phyloP scores from a whole-genome alignment of 1,140 invertebrate species.

The Macrobrachium nipponense region DNA sequence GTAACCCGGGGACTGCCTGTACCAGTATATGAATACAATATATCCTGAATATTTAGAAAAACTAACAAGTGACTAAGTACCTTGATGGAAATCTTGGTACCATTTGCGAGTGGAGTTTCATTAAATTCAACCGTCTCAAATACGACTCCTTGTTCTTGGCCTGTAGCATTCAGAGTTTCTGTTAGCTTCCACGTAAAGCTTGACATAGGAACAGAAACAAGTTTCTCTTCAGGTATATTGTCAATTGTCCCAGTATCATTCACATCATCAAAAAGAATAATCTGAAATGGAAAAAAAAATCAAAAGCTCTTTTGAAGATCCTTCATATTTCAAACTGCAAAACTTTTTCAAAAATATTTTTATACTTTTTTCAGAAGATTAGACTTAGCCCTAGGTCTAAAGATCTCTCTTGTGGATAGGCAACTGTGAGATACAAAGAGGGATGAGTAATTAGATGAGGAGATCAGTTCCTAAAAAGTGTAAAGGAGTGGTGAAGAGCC shows the following conservation, averaged over 20 bases:
- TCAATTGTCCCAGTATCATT: conserved; percentile 1
- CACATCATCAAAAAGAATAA: conserved; percentile 1
- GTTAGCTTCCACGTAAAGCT: neutral
- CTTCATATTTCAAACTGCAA: neutral
- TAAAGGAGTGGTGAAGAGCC: too few species aligned
- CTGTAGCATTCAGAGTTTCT: neutral
- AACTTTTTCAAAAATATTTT: too few species aligned
- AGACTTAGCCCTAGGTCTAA: too few species aligned
- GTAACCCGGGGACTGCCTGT: too few species aligned
- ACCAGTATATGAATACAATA: too few species aligned
- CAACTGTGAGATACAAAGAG: too few species aligned
- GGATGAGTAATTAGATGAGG: too few species aligned
- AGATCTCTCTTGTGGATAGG: too few species aligned
- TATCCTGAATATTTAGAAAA: neutral
- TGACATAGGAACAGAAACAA: neutral
- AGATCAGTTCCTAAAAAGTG: too few species aligned
- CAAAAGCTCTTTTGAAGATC: too few species aligned
- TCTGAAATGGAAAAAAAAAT: conserved; percentile 1
- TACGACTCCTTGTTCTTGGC: neutral
- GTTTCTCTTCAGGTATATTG: neutral
- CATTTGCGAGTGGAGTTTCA: neutral
- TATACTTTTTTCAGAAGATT: too few species aligned
- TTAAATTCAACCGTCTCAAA: neutral
- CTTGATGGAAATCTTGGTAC: neutral
- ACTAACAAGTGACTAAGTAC: neutral